Conservation (phyloP, 2,888 invertebrate genomes). For the Phyto melanocephala region DNA sequence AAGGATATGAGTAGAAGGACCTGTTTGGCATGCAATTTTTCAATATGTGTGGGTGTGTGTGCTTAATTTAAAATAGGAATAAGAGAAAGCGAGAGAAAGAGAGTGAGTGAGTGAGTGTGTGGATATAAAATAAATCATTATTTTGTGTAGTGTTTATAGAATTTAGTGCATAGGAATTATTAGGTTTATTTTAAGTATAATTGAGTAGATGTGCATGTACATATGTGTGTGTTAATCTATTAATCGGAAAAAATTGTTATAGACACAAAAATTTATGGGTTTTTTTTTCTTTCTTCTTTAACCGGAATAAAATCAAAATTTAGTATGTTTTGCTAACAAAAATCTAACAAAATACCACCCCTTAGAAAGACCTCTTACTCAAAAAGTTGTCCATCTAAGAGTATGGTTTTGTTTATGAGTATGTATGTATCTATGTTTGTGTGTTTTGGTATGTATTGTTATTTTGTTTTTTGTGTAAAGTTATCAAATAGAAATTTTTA, state of each 20-base stretch:
- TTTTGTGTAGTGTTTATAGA: slow-evolving; percentile 47
- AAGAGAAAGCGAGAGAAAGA: slow-evolving; percentile 2
- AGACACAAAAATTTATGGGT: slow-evolving; percentile 64
- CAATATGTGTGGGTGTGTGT: not conserved
- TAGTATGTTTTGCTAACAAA: not conserved
- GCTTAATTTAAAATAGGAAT: slow-evolving; percentile 3
- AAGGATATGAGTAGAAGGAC: slow-evolving; percentile 33
- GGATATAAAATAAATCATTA: slow-evolving; percentile 54
- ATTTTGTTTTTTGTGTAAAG: not conserved
- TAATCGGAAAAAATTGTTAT: slow-evolving; percentile 66
- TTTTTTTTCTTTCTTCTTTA: too few relatives aligned
- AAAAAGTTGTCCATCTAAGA: not conserved
- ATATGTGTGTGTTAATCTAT: slow-evolving; percentile 14
- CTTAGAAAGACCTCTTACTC: slow-evolving; percentile 15
- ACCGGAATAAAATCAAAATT: slow-evolving; percentile 33
- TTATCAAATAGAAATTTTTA: slow-evolving; percentile 52
- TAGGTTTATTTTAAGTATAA: slow-evolving; percentile 42
- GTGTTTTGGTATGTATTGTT: slow-evolving; percentile 17
- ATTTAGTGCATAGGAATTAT: slow-evolving; percentile 66
- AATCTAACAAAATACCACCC: slow-evolving; percentile 8
- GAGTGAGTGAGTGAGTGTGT: not conserved
- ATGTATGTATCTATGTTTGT: not conserved
- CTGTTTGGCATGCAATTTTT: slow-evolving; percentile 29
- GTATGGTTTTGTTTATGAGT: slow-evolving; percentile 7
- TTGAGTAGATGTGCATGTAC: not conserved